phyloP scores from a whole-genome alignment of 2,888 invertebrate species.

The Nomada goodeniana region DNA sequence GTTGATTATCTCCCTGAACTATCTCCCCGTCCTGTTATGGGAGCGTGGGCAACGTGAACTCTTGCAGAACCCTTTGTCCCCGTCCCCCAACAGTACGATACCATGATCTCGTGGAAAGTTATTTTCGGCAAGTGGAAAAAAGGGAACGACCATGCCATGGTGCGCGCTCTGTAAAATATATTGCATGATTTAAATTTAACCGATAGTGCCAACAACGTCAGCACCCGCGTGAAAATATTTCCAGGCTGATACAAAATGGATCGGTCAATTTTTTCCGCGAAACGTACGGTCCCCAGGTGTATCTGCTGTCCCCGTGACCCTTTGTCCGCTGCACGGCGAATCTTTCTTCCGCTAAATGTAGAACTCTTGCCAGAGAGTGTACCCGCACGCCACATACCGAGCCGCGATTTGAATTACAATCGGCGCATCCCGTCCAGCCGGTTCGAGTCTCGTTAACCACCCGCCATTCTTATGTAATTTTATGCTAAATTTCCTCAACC shows the following conservation, averaged over 20 bases:
- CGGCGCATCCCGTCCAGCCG: slow-evolving; percentile 77
- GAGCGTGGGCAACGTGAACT: slow-evolving; percentile 18
- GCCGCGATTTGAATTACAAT: slow-evolving; percentile 82
- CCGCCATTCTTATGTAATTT: slow-evolving; percentile 79
- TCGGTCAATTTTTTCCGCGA: too few species aligned
- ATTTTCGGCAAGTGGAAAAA: too few species aligned
- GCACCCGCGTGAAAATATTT: too few species aligned
- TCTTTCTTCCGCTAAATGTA: background rate
- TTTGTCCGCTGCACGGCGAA: background rate
- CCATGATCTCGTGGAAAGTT: too few species aligned
- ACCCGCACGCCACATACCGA: slow-evolving; percentile 74
- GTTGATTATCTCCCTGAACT: slow-evolving; percentile 55
- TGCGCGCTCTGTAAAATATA: too few species aligned
- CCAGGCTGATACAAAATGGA: too few species aligned
- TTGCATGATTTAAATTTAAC: too few species aligned
- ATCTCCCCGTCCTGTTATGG: slow-evolving; percentile 42
- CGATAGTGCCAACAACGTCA: too few species aligned
- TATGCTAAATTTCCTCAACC: slow-evolving; percentile 75
- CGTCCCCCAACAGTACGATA: too few species aligned
- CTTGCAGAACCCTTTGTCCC: background rate
- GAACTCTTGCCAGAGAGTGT: slow-evolving; percentile 71
- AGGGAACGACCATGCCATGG: too few species aligned
- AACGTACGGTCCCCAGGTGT: too few species aligned
- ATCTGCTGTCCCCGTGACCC: too few species aligned
- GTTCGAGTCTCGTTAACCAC: slow-evolving; percentile 77